phyloP scores from a whole-genome alignment of 2,797 vertebrate species.

The Hozukius guyotensis region DNA sequence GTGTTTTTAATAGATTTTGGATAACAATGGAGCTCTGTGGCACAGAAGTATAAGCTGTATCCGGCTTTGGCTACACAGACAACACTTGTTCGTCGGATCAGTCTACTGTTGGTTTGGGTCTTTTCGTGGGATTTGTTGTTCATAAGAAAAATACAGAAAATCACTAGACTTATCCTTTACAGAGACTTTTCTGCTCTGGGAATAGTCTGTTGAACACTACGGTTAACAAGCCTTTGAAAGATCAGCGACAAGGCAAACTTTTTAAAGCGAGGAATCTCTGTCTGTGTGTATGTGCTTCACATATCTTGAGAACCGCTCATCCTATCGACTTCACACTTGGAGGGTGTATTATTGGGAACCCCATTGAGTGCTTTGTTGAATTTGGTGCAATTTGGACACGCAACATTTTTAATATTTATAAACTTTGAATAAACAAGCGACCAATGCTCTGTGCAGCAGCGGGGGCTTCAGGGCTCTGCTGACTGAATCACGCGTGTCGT shows the following conservation, averaged over 20 bases:
- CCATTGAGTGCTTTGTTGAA: too few species aligned
- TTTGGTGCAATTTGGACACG: too few species aligned
- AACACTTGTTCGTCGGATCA: fast-evolving
- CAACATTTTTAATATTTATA: too few species aligned
- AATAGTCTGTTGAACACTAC: neutral
- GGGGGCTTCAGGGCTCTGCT: too few species aligned
- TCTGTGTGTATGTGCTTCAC: too few species aligned
- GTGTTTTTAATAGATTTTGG: neutral
- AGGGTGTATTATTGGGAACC: too few species aligned
- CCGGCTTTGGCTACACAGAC: neutral
- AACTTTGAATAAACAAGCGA: too few species aligned
- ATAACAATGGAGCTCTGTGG: neutral
- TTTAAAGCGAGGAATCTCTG: too few species aligned
- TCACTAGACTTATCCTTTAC: neutral
- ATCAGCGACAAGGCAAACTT: neutral
- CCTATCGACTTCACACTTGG: too few species aligned
- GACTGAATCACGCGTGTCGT: too few species aligned
- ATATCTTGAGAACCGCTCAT: too few species aligned
- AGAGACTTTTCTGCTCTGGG: neutral
- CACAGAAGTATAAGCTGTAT: neutral
- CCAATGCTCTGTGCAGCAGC: too few species aligned
- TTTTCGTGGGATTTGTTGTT: neutral
- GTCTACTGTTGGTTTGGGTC: neutral
- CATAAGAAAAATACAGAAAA: neutral
- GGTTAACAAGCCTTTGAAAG: neutral